Evolutionary conservation across 2,113 vertebrate genomes (phyloP), one percentile per base, ranked within the genome.

Genomic region (Calidris pugnax): DNA sequence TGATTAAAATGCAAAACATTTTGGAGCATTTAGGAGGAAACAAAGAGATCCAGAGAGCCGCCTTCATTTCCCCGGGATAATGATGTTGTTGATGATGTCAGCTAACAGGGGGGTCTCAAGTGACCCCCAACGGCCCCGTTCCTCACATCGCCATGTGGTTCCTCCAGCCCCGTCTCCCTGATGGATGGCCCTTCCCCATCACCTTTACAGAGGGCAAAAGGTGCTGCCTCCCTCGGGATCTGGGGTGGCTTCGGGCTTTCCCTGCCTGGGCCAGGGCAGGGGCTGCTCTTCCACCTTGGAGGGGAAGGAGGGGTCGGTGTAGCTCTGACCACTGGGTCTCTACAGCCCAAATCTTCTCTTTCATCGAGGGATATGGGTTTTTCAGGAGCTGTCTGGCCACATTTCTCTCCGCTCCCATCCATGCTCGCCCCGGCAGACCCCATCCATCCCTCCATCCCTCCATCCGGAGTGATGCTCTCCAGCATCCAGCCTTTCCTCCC

Each of bases 361-460:
- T 14, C 60, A 62, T 43, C 33, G 7, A 48, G 64, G 39, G 21
- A 24, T 28, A 7, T 0, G 3, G 9, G 32, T 37, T 41, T 74
- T 18, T 0, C 17, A n/a, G 59, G 82, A 64, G 23, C 50, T 59
- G 27, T 20, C 30, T 75, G 90, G n/a, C 17, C 13, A 4, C 0
- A 1, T 35, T 74, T 71, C 39, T 48, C 55, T 56, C 22, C 7
- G 4, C 32, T 56, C 53, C 4, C 0, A 9, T 62, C 41, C 27
- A 2, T 2, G 8, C 41, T 63, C 1, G 0, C 16, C 41, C 27
- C 1, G 1, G 39, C 12, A 56, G 62, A 63, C 7, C 14, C 51
- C 14, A 2, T 3, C 63, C 39, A 1, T 26, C 59, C 56, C 1
- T 32, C 50, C 22, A 5, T 30, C 45, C 47, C 11, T 22, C 48